Conservation (phyloP, 1,140 invertebrate species). For the Aricia agestis region DNA sequence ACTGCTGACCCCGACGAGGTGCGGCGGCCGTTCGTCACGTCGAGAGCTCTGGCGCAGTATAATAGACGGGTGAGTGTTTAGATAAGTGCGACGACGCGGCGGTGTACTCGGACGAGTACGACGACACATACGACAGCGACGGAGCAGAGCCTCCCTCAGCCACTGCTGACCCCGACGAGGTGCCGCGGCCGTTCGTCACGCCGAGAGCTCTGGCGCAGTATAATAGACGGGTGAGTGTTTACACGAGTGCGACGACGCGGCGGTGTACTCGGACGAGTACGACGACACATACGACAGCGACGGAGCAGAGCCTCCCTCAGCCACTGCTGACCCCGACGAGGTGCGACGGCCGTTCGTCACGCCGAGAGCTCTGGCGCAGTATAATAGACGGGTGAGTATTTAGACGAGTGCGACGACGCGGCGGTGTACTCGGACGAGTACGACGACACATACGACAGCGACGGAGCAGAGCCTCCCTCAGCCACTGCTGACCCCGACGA, state of each 20-base stretch:
- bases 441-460: slow-evolving; percentile 79
- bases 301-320: slow-evolving; percentile 59
- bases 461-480: slow-evolving; percentile 50
- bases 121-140: slow-evolving; percentile 78
- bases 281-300: slow-evolving; percentile 79
- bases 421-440: slow-evolving; percentile 89
- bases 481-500: slow-evolving; percentile 64
- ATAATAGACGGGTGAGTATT: slow-evolving; percentile 9
- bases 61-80: slow-evolving; percentile 16
- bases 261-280: slow-evolving; percentile 89
- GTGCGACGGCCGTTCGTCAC: slow-evolving; percentile 48
- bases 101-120: slow-evolving; percentile 90
- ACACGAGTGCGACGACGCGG: slow-evolving; percentile 77
- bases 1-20: slow-evolving; percentile 51
- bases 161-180: slow-evolving; percentile 51
- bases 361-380: slow-evolving; percentile 38
- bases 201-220: slow-evolving; percentile 38
- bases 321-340: slow-evolving; percentile 57
- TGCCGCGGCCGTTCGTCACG: slow-evolving; percentile 48
- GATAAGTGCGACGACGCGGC: slow-evolving; percentile 77
- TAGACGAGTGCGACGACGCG: slow-evolving; percentile 77
- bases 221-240: slow-evolving; percentile 11
- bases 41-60: slow-evolving; percentile 35
- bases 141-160: slow-evolving; percentile 64
- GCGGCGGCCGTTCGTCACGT: slow-evolving; percentile 51